phyloP scores from a whole-genome alignment of 2,888 invertebrate species.

The Zelleria hepariella region DNA sequence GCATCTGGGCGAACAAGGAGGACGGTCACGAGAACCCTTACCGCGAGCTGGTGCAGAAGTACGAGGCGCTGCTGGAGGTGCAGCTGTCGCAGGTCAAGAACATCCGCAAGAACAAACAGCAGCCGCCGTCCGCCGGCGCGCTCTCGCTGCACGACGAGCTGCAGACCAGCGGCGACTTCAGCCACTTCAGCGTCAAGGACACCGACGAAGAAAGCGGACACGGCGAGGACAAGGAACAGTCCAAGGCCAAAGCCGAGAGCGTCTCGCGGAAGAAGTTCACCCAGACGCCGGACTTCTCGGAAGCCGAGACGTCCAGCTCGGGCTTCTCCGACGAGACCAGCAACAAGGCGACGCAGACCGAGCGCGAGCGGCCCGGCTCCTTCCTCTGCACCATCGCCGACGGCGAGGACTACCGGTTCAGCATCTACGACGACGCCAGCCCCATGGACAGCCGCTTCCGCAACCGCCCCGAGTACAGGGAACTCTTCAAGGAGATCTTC shows the following conservation, averaged over 20 bases:
- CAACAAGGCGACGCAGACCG: conserved; percentile 87
- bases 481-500: conserved; percentile 87
- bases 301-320: conserved; percentile 88
- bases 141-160: conserved; percentile 80
- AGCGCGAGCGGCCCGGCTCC: conserved; percentile 81
- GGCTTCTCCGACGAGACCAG: conserved; percentile 88
- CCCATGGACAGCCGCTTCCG: conserved; percentile 87
- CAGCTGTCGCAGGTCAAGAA: conserved; percentile 76
- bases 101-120: conserved; percentile 52
- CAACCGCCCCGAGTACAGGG: conserved; percentile 85
- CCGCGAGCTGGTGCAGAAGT: conserved; percentile 86
- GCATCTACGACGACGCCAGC: conserved; percentile 82
- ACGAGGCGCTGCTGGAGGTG: conserved; percentile 85
- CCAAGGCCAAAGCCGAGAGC: conserved; percentile 54
- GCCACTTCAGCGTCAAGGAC: conserved; percentile 74
- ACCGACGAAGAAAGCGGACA: conserved; percentile 77
- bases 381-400: conserved; percentile 88
- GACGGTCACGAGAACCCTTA: conserved; percentile 78
- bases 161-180: conserved; percentile 81
- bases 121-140: conserved; percentile 30
- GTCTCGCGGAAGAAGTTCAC: conserved; percentile 72
- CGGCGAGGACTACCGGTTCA: conserved; percentile 88
- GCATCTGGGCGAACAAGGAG: conserved; percentile 67
- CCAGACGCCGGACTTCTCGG: conserved; percentile 86
- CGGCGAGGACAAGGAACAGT: conserved; percentile 68